These are phyloP conservation scores for Menura novaehollandiae DNA, from an alignment of 2,113 vertebrate species.

Conservation along the genomic window DNA sequence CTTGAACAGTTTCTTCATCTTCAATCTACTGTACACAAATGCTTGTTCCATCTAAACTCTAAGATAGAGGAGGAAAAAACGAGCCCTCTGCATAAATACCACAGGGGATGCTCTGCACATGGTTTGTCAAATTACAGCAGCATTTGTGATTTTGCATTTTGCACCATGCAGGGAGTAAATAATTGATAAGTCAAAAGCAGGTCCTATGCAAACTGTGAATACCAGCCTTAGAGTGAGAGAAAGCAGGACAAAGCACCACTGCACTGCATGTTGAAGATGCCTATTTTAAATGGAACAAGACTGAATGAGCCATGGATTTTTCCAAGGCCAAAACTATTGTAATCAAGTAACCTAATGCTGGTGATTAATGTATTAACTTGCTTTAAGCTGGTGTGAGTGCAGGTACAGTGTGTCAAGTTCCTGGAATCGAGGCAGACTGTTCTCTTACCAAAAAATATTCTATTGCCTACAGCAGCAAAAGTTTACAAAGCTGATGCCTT, in stretches of 20 bases:
- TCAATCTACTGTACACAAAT: neutral
- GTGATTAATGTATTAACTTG: neutral
- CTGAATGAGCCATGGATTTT: neutral
- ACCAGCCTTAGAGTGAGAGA: neutral
- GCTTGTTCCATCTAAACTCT: neutral
- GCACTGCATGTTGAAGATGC: neutral
- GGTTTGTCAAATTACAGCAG: neutral
- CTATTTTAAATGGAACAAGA: neutral
- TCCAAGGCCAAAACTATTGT: neutral
- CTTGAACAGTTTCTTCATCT: neutral
- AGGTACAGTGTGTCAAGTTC: neutral
- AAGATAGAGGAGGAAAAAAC: neutral
- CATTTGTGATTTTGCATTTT: neutral
- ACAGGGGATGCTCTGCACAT: fast-evolving
- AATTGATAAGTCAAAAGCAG: neutral
- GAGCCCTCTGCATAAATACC: neutral
- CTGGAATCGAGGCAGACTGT: neutral
- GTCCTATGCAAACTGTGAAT: neutral
- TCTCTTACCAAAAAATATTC: neutral
- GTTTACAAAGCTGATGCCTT: neutral
- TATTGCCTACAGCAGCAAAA: neutral
- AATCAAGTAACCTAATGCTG: neutral
- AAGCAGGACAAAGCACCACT: neutral
- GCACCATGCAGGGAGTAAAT: neutral
- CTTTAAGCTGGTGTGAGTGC: neutral